phyloP scores from a whole-genome alignment of 2,797 vertebrate genomes.

The Crax fasciolata region DNA sequence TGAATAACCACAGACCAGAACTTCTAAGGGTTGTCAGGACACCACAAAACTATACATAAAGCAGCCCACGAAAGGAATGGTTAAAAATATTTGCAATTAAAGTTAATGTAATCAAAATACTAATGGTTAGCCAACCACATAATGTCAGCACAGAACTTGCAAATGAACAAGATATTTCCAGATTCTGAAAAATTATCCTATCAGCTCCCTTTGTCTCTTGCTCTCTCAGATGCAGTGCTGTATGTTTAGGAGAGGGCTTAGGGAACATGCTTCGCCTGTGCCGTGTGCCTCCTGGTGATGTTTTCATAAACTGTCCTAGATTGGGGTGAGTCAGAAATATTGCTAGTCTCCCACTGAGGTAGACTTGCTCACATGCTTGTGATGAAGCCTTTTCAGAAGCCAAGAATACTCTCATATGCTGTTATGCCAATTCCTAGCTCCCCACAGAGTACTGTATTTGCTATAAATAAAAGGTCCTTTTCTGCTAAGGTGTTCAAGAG shows the following conservation, averaged over 20 bases:
- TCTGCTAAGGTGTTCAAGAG: slow-evolving; percentile 39
- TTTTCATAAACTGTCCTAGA: background rate
- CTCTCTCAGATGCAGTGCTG: background rate
- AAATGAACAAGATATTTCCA: background rate
- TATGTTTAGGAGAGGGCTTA: background rate
- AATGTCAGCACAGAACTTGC: background rate
- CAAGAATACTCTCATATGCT: background rate
- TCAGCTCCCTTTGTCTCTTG: background rate
- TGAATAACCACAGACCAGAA: background rate
- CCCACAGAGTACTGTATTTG: slow-evolving; percentile 42
- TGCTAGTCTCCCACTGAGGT: background rate
- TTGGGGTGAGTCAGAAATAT: background rate
- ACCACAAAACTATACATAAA: background rate
- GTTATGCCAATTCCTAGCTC: slow-evolving; percentile 35
- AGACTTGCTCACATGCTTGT: background rate
- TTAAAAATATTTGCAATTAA: background rate
- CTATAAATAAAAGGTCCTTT: slow-evolving; percentile 52
- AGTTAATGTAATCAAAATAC: background rate
- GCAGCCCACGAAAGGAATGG: background rate
- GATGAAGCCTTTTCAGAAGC: slow-evolving; percentile 43
- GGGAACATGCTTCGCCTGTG: background rate
- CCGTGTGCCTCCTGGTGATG: background rate
- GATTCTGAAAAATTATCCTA: background rate
- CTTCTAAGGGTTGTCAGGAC: background rate
- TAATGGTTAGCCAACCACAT: background rate